A percentile compares a stretch with the other conserved stretches of the same genome.
Conservation (phyloP, 2,888 invertebrate species). For the Orthonychiurus folsomi region DNA sequence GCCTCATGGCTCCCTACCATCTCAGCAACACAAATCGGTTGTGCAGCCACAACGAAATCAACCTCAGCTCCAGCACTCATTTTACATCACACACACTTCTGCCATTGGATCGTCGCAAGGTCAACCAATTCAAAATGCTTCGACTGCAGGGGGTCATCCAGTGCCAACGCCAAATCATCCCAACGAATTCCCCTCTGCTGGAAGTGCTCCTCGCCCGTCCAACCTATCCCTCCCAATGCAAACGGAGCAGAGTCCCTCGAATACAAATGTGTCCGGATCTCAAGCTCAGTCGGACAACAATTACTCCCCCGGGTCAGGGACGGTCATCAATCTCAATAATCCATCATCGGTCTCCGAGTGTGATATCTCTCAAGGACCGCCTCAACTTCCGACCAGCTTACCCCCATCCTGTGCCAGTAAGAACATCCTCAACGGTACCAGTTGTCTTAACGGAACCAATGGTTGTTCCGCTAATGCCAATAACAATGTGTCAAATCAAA, state of each 20-base stretch:
- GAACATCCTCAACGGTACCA: constrained; percentile 25
- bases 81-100: constrained; percentile 29
- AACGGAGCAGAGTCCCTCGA: background rate
- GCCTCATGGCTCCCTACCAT: too few relatives aligned
- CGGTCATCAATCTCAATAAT: constrained; percentile 22
- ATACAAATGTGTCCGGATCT: background rate
- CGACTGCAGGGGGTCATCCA: background rate
- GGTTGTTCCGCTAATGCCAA: constrained; percentile 15
- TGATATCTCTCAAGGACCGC: constrained; percentile 14
- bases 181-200: background rate
- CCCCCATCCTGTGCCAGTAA: constrained; percentile 24
- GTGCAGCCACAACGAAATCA: constrained; percentile 12
- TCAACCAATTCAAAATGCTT: too few relatives aligned
- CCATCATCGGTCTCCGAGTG: constrained; percentile 19
- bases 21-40: background rate
- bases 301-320: background rate
- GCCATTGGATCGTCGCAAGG: background rate
- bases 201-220: background rate
- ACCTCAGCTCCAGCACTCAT: constrained; percentile 29
- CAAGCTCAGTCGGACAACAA: background rate
- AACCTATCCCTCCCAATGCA: background rate
- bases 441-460: constrained; percentile 12
- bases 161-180: background rate
- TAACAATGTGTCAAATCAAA: constrained; percentile 10
- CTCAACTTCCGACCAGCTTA: constrained; percentile 29